Evolutionary conservation across 1,140 invertebrate species (phyloP).

Genomic region (Caerostris darwini): DNA sequence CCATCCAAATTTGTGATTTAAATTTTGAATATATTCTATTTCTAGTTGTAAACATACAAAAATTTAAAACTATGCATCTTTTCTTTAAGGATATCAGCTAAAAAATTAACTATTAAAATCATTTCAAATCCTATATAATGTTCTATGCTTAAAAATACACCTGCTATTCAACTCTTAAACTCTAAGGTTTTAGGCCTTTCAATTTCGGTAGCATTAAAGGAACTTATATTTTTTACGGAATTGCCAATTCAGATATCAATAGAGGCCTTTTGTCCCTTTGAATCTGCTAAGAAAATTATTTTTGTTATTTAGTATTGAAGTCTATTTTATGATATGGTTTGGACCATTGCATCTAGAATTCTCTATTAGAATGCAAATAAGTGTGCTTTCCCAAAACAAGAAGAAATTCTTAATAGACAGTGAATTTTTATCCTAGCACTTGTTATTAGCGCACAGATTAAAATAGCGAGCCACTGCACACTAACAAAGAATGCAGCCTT

Average conservation of each 20-base stretch:
- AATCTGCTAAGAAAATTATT: slow-evolving; percentile 71
- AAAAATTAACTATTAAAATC: neutral
- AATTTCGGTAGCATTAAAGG: slow-evolving; percentile 36
- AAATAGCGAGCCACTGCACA: slow-evolving; percentile 69
- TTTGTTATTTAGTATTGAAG: slow-evolving; percentile 76
- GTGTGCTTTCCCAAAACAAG: neutral
- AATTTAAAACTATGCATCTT: neutral
- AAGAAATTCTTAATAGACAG: neutral
- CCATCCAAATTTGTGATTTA: slow-evolving; percentile 43
- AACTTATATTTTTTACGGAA: slow-evolving; percentile 76
- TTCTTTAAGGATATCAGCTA: neutral
- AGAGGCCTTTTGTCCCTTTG: slow-evolving; percentile 42
- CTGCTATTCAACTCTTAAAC: neutral
- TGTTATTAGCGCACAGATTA: slow-evolving; percentile 76
- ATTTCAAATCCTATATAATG: neutral
- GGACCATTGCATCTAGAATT: slow-evolving; percentile 40
- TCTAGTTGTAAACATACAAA: neutral
- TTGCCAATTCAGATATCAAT: slow-evolving; percentile 44
- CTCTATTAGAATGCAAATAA: neutral
- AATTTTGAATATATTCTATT: slow-evolving; percentile 34
- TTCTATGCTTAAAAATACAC: neutral
- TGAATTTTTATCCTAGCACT: slow-evolving; percentile 72
- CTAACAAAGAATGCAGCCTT: neutral
- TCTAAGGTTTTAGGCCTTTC: slow-evolving; percentile 7
- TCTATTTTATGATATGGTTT: slow-evolving; percentile 68